Evolutionary conservation across 2,888 invertebrate genomes (phyloP).

Genomic region (Brachyopa scutellaris): DNA sequence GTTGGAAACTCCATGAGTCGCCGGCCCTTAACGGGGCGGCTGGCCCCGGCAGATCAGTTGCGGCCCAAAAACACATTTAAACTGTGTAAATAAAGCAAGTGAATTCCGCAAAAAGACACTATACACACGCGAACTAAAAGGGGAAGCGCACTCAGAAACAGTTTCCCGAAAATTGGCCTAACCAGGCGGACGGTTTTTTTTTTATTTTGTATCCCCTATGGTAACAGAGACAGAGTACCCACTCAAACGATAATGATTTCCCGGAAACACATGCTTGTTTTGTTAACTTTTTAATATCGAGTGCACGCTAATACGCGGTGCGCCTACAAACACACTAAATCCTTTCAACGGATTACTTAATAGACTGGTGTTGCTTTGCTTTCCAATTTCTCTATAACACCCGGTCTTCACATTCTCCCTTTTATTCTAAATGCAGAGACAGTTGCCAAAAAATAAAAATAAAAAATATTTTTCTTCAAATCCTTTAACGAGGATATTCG

Average conservation of each 20-base stretch:
- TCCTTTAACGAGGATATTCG: conserved; percentile 42
- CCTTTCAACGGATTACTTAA: conserved; percentile 31
- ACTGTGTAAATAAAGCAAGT: conserved; percentile 74
- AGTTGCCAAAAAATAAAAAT: not conserved
- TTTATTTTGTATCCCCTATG: conserved; percentile 7
- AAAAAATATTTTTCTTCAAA: conserved; percentile 26
- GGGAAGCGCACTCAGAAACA: not conserved
- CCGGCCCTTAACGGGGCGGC: conserved; percentile 82
- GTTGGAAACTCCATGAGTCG: conserved; percentile 82
- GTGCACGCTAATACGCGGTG: too few relatives aligned
- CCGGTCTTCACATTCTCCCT: conserved; percentile 35
- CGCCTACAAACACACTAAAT: conserved; percentile 18
- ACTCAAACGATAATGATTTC: not conserved
- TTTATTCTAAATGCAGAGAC: conserved; percentile 1
- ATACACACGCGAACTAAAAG: conserved; percentile 6
- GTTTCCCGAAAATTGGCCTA: conserved; percentile 17
- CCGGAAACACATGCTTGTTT: not conserved
- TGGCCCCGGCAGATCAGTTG: conserved; percentile 79
- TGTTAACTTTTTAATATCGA: conserved; percentile 4
- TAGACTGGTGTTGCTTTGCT: conserved; percentile 4
- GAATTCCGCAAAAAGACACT: conserved; percentile 50
- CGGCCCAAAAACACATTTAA: conserved; percentile 82
- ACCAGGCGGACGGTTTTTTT: not conserved
- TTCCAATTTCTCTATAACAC: conserved; percentile 31
- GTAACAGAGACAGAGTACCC: conserved; percentile 18